A percentile compares a stretch with the other conserved stretches of the same genome.
Conservation (phyloP, 2,888 invertebrate species). For the Cephonodes hylas region DNA sequence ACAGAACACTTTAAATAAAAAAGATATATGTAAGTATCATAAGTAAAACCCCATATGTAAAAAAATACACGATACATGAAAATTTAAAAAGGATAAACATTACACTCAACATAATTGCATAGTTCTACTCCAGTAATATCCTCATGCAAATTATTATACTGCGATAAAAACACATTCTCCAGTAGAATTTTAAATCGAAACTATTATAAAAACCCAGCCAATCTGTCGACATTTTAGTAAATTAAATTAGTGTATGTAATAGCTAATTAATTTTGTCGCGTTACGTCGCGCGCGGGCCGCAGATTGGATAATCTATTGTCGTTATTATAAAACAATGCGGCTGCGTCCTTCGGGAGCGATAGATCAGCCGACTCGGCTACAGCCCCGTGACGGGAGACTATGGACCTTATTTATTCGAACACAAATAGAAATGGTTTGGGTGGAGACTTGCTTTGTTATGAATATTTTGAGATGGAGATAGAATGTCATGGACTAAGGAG, state of each 20-base stretch:
- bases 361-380: constrained; percentile 29
- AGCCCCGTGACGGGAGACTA: background rate
- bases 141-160: background rate
- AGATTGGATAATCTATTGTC: constrained; percentile 19
- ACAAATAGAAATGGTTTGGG: background rate
- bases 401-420: background rate
- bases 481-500: too few relatives aligned
- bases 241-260: background rate
- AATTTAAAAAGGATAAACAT: too few relatives aligned
- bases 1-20: too few relatives aligned
- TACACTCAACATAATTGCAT: too few relatives aligned
- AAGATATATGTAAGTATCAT: too few relatives aligned
- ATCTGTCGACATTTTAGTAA: background rate
- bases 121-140: background rate
- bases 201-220: too few relatives aligned
- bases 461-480: background rate
- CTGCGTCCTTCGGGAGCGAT: constrained; percentile 29
- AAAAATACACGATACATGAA: too few relatives aligned
- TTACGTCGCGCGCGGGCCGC: background rate
- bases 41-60: too few relatives aligned
- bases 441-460: background rate
- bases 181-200: too few relatives aligned
- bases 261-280: background rate
- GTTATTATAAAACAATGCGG: constrained; percentile 26
- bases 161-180: too few relatives aligned